phyloP scores from a whole-genome alignment of 2,113 vertebrate genomes.

The Campylomormyrus numenius region DNA sequence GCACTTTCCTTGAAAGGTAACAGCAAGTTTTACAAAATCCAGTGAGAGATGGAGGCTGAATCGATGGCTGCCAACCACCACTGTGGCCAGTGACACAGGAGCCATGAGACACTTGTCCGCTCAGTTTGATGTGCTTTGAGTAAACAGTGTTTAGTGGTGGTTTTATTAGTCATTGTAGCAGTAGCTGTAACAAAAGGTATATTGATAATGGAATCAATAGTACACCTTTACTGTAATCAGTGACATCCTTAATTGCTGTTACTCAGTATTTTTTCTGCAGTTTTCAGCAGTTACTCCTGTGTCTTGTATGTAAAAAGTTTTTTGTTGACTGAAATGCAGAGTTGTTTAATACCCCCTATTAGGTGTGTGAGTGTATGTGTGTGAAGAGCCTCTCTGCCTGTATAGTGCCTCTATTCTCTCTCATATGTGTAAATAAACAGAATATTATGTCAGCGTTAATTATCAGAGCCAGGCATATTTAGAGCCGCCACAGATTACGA shows the following conservation, averaged over 20 bases:
- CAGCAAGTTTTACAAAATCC: neutral
- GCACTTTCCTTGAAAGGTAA: neutral
- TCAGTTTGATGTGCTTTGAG: neutral
- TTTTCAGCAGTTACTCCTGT: neutral
- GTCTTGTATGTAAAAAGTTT: neutral
- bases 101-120: neutral
- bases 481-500: constrained; percentile 32
- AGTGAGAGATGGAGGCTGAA: neutral
- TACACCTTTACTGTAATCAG: neutral
- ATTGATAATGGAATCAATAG: neutral
- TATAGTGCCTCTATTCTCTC: constrained; percentile 37
- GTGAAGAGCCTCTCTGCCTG: constrained; percentile 24
- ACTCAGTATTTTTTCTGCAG: neutral
- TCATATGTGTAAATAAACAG: constrained; percentile 61
- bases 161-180: neutral
- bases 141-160: neutral
- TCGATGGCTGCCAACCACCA: neutral
- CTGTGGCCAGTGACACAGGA: neutral
- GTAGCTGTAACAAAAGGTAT: neutral
- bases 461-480: constrained; percentile 48
- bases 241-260: neutral
- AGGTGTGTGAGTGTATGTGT: too few relatives aligned
- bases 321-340: neutral
- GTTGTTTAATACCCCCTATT: neutral
- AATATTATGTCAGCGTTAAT: constrained; percentile 64